These are phyloP conservation scores for Carassius gibelio DNA, from an alignment of 2,113 vertebrate species.

Conservation along the genomic window DNA sequence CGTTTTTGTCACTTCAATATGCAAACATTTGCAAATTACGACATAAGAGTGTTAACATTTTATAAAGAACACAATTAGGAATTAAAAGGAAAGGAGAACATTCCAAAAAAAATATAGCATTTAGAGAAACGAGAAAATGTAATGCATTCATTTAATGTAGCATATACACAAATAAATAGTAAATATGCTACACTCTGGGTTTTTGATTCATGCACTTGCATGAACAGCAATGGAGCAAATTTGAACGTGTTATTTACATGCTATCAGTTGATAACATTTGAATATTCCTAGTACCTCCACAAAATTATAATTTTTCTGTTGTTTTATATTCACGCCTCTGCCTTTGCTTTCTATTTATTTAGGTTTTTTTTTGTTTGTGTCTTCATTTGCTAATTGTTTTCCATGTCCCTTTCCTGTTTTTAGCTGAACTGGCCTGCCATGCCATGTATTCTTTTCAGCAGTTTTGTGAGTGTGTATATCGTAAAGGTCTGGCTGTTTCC, in stretches of 20 bases:
- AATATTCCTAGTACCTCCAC: not conserved
- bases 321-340: not conserved
- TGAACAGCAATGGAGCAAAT: not conserved
- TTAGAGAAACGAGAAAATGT: too few relatives aligned
- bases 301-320: not conserved
- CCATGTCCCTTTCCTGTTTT: too few relatives aligned
- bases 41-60: not conserved
- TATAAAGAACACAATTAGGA: not conserved
- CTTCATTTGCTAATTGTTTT: not conserved
- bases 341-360: not conserved
- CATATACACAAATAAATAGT: too few relatives aligned
- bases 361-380: not conserved
- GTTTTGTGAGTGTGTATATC: not conserved
- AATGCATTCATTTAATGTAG: too few relatives aligned
- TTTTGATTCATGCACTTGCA: too few relatives aligned
- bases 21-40: conserved; percentile 48
- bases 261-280: not conserved
- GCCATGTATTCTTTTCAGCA: not conserved
- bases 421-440: too few relatives aligned
- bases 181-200: too few relatives aligned
- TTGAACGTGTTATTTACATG: not conserved
- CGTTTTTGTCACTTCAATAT: conserved; percentile 38
- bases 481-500: not conserved
- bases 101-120: not conserved
- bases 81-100: too few relatives aligned